phyloP scores from a whole-genome alignment of 1,140 invertebrate species.

The Trinorchestia longiramus region DNA sequence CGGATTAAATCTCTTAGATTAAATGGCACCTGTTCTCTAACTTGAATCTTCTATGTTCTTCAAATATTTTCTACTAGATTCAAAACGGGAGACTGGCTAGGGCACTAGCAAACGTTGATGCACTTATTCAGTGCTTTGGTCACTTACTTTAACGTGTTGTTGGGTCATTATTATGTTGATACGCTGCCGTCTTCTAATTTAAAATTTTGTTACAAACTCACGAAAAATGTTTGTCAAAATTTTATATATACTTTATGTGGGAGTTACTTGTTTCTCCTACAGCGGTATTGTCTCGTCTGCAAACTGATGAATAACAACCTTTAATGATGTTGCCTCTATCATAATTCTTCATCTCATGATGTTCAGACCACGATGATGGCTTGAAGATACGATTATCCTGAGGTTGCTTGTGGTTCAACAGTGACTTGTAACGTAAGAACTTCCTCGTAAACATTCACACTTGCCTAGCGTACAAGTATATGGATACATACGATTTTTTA shows the following conservation, averaged over 20 bases:
- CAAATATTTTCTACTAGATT: background rate
- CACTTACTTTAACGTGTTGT: background rate
- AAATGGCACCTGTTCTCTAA: background rate
- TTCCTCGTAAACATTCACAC: no score
- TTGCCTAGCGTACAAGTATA: no score
- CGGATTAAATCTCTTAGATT: background rate
- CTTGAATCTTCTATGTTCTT: background rate
- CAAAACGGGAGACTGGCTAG: background rate
- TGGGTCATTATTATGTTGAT: background rate
- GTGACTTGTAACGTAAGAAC: no score
- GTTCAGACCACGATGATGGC: no score
- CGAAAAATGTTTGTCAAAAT: background rate
- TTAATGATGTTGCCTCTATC: no score
- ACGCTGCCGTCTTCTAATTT: background rate
- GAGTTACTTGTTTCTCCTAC: background rate
- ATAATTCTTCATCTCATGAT: no score
- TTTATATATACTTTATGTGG: background rate
- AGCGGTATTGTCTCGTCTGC: no score
- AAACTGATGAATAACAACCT: no score
- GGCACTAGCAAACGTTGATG: background rate
- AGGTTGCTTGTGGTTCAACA: no score
- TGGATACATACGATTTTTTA: no score
- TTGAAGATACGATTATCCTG: no score
- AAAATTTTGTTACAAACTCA: background rate
- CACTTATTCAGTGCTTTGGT: background rate